Base-by-base conservation (phyloP, 2,888 invertebrate species). In the Hyles lineata region DNA sequence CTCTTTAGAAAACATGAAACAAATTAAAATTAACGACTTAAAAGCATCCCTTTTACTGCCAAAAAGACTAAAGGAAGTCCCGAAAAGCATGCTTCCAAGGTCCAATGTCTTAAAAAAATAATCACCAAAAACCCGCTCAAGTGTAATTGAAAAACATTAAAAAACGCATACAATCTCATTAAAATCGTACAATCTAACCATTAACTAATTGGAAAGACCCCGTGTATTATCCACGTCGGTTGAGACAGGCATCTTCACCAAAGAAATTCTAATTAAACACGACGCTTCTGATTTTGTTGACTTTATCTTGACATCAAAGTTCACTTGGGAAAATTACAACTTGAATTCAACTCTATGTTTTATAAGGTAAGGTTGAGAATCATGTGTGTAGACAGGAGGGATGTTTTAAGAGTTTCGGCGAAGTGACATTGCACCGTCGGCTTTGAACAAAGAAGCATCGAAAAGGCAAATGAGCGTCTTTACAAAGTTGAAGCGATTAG, bases 381-480 rank as follows among this genome's bases (percentile, higher is more conserved):
- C 19, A 62, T 72, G 15, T 77, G 60, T 1, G 50, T 63, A 61
- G 1, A 63, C 15, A 58, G 35, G 72, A 25, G 25, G 32, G 21
- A 72, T 35, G 50, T 50, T 73, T 73, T 52, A 75, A 74, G 74
- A 75, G 63, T 73, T 71, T 74, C 69, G 71, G 23, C 70, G 73
- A 75, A 75, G 74, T 76, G 72, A 71, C 75, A 76, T 74, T 76
- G 74, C 74, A 69, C 69, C 74, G 72, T 74, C 74, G 80, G 78
- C 76, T 79, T 79, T 79, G 79, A 80, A 87, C 87, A 90, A 87
- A 84, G 81, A 78, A 85, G 83, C 84, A 84, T 85, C 83, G 86
- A 87, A 92, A 91, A 87, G 90, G 89, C 88, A 89, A 92, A 92
- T 87, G 88, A 88, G 83, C 84, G 83, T 90, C 89, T 91, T 90